These are phyloP conservation scores for Saguinus midas DNA, from an alignment of 2,113 vertebrate genomes.

Conservation along the genomic window DNA sequence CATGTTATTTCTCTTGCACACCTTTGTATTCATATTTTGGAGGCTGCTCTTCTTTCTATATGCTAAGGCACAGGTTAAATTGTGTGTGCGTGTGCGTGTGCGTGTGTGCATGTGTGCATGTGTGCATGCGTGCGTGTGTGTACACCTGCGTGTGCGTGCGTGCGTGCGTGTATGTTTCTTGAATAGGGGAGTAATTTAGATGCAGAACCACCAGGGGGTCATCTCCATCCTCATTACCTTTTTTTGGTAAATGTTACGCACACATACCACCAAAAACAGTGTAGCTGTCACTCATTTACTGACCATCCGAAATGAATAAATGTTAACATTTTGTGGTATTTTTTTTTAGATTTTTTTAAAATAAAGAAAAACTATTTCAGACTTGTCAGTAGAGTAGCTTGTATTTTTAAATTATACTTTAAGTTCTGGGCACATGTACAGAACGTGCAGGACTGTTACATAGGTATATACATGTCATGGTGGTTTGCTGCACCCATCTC, in stretches of 20 bases:
- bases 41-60: background rate
- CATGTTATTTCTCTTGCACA: background rate
- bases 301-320: background rate
- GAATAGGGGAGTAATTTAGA: background rate
- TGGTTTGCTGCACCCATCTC: too few relatives aligned
- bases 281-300: background rate
- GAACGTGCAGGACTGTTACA: too few relatives aligned
- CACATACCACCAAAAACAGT: background rate
- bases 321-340: background rate
- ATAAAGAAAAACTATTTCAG: background rate
- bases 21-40: background rate
- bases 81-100: background rate
- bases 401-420: background rate
- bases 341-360: background rate
- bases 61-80: background rate
- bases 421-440: background rate
- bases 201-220: too few relatives aligned
- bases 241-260: background rate
- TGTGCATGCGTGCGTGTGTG: background rate
- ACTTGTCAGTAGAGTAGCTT: background rate
- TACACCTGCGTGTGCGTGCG: background rate
- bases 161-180: background rate
- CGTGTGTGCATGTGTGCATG: too few relatives aligned
- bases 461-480: too few relatives aligned
- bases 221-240: background rate